phyloP scores from a whole-genome alignment of 2,797 vertebrate species.

The Chelmon rostratus region DNA sequence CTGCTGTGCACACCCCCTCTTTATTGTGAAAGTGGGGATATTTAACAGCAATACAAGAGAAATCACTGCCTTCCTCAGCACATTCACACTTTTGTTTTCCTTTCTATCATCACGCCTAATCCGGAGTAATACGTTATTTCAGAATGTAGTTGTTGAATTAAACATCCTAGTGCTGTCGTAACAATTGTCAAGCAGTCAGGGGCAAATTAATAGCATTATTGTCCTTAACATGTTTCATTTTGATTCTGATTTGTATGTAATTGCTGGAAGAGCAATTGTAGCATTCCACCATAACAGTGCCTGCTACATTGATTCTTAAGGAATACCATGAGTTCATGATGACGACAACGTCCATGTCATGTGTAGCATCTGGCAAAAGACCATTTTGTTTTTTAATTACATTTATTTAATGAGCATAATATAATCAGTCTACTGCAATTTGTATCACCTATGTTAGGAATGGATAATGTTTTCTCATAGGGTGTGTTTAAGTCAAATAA shows the following conservation, averaged over 20 bases:
- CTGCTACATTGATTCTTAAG: too few species aligned
- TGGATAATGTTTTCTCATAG: too few species aligned
- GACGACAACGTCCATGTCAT: background rate
- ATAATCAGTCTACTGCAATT: too few species aligned
- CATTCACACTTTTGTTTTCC: too few species aligned
- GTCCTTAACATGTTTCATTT: background rate
- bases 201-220: background rate
- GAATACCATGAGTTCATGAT: background rate
- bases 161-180: background rate
- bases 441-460: too few species aligned
- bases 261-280: too few species aligned
- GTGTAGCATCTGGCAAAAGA: background rate
- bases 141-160: background rate
- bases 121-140: background rate
- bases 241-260: background rate
- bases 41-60: slow-evolving; percentile 3
- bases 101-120: background rate
- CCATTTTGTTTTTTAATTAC: too few species aligned
- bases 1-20: background rate
- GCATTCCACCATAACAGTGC: too few species aligned
- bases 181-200: background rate
- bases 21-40: background rate
- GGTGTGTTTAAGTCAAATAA: too few species aligned
- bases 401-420: too few species aligned
- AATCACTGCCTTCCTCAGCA: background rate